phyloP scores from a whole-genome alignment of 2,113 vertebrate species.

The Channa argus region DNA sequence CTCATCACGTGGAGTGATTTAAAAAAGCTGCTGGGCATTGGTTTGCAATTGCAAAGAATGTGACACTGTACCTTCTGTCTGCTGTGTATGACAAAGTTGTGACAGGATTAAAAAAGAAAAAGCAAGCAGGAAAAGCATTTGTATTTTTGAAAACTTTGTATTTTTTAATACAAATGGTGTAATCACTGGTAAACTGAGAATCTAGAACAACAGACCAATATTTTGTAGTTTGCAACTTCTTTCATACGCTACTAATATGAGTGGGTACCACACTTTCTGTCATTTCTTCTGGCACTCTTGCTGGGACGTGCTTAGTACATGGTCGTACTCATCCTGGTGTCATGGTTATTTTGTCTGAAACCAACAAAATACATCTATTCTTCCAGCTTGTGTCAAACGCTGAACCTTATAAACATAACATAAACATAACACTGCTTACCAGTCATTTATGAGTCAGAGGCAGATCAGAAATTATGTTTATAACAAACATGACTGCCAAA shows the following conservation, averaged over 20 bases:
- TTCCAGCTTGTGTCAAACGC: not conserved
- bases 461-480: slow-evolving; percentile 18
- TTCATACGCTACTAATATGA: too few species aligned
- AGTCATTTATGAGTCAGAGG: slow-evolving; percentile 49
- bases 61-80: slow-evolving; percentile 28
- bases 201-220: not conserved
- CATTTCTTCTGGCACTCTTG: not conserved
- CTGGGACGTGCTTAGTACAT: not conserved
- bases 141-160: too few species aligned
- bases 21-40: not conserved
- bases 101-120: not conserved
- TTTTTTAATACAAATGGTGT: too few species aligned
- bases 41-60: slow-evolving; percentile 27
- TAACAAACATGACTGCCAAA: not conserved
- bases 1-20: not conserved
- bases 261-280: not conserved
- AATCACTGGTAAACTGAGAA: too few species aligned
- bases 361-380: not conserved
- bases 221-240: not conserved
- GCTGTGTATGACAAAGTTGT: not conserved
- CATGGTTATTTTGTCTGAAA: not conserved
- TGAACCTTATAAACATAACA: not conserved
- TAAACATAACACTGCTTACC: not conserved
- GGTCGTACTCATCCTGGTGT: not conserved
- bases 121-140: too few species aligned